Base-by-base conservation (phyloP, 2,888 invertebrate species). In the Danaus chrysippus region DNA sequence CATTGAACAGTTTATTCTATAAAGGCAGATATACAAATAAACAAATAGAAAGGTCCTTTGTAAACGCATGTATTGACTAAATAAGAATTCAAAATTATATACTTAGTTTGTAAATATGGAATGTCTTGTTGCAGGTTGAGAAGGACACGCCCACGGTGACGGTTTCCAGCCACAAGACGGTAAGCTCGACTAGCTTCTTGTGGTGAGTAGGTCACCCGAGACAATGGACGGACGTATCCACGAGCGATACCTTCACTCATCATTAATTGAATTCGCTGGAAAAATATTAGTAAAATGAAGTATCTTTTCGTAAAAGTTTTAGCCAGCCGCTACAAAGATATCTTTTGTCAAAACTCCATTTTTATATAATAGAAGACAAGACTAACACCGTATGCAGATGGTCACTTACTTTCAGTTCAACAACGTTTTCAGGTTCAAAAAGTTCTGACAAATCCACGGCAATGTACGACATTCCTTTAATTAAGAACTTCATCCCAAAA, bases 221-320 rank as follows among this genome's bases (percentile, higher is more conserved):
- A 71, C 55, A 87, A 68, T 0, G 86, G 86, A 0, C 82, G 75
- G 42, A 87, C 83, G 64, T 73, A 79, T 0, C 86, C 86, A 0
- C 68, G 66, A 0, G 71, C 62, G 1, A 87, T 84, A 2, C 86
- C 86, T 2, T 82, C 81, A 41, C 72, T 72, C 15, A 86, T 53
- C 63, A 81, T 43, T 1, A 57, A 6, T 19, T 79, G 81, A 1
- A 85, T 42, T 10, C 41, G 63, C 85, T 69, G 15, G 10, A 42
- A 44, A 52, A 43, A 53, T 3, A 23, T 10, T 10, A 10, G n/a
- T 9, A 46, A 57, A 8, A 46, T 42, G 17, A 11, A 53, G 41
- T 42, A 19, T n/a, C 19, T 9, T 13, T 13, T 53, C 11, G 49
- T 44, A 34, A 6, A 34, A 34, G 0, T 8, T 34, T 6, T 8